These are phyloP conservation scores for Drosophila yooni DNA, from an alignment of 2,888 invertebrate genomes.

Conservation along the genomic window DNA sequence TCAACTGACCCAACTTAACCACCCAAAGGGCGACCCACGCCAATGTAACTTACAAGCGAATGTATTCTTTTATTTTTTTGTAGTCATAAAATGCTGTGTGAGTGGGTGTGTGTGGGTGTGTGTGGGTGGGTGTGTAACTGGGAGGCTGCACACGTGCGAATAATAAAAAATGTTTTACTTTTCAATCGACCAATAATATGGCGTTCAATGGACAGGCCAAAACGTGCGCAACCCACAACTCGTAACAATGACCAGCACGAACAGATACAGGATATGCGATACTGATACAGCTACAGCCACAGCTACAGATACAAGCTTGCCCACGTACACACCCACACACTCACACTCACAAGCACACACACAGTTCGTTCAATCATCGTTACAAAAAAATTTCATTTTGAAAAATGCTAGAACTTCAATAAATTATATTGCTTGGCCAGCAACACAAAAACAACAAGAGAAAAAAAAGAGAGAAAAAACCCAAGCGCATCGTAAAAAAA, in stretches of 20 bases:
- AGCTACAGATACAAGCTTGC: constrained; percentile 9
- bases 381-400: constrained; percentile 79
- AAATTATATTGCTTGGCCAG: constrained; percentile 74
- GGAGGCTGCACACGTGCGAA: constrained; percentile 76
- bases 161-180: constrained; percentile 81
- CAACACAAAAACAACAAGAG: not conserved
- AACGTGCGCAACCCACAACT: constrained; percentile 64
- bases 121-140: constrained; percentile 8
- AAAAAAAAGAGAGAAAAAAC: not conserved
- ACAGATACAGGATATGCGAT: constrained; percentile 17
- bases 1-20: constrained; percentile 49
- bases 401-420: constrained; percentile 80
- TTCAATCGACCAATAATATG: constrained; percentile 82
- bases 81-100: constrained; percentile 65
- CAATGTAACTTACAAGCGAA: constrained; percentile 24
- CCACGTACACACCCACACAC: constrained; percentile 15
- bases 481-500: constrained; percentile 53
- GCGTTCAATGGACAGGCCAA: constrained; percentile 79
- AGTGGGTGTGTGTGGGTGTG: not conserved
- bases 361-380: constrained; percentile 79
- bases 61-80: constrained; percentile 26
- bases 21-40: constrained; percentile 13
- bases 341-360: constrained; percentile 25
- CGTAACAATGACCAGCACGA: constrained; percentile 54
- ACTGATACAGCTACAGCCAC: constrained; percentile 5